Percentiles rank a stretch among this genome's conserved stretches.
Conservation (phyloP, 2,888 invertebrate species). For the Pediacus dermestoides region DNA sequence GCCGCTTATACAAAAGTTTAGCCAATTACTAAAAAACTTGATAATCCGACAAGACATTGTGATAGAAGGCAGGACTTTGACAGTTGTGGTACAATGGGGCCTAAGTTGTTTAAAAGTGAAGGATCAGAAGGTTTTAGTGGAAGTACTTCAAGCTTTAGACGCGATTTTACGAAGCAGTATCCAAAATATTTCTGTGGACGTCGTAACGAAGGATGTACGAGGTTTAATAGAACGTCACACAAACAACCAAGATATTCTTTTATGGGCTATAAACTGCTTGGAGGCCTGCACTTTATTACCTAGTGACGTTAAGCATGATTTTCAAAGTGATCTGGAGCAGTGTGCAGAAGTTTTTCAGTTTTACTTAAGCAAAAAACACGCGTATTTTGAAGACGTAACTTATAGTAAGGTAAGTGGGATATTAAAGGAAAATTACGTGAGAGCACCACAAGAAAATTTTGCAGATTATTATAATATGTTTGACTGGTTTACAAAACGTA, state of each 20-base stretch:
- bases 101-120: conserved; percentile 40
- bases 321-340: conserved; percentile 33
- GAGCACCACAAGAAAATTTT: conserved; percentile 22
- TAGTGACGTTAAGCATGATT: conserved; percentile 19
- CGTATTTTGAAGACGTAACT: conserved; percentile 50
- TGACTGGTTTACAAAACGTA: conserved; percentile 46
- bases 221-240: conserved; percentile 10
- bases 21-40: conserved; percentile 56
- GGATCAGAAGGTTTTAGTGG: conserved; percentile 36
- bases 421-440: not conserved
- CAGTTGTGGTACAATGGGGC: conserved; percentile 44
- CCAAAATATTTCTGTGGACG: conserved; percentile 25
- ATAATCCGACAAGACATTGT: conserved; percentile 55
- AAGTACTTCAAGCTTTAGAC: conserved; percentile 46
- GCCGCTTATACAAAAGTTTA: conserved; percentile 56
- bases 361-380: conserved; percentile 45
- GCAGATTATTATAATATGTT: conserved; percentile 52
- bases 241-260: conserved; percentile 25
- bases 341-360: conserved; percentile 48
- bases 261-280: conserved; percentile 40
- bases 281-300: conserved; percentile 37
- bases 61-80: conserved; percentile 44
- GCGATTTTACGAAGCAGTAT: conserved; percentile 42
- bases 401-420: conserved; percentile 51
- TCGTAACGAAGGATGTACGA: not conserved